Evolutionary conservation across 2,113 vertebrate genomes (phyloP).

Genomic region (Platichthys stellatus): DNA sequence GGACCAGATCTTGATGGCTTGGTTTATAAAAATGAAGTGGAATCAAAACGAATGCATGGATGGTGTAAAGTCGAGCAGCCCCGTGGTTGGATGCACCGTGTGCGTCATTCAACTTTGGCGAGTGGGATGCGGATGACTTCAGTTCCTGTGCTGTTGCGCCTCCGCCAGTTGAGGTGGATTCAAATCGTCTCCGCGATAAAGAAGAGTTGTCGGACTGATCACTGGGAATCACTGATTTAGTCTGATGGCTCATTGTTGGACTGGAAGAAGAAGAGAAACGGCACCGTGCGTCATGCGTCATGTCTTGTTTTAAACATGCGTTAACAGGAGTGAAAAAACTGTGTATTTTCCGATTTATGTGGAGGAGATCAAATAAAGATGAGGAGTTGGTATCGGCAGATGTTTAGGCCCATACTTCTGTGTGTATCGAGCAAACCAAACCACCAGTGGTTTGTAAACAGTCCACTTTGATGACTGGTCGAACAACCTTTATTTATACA

Average conservation of each 20-base stretch:
- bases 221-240: constrained; percentile 36
- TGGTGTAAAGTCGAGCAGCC: background rate
- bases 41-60: background rate
- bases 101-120: background rate
- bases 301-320: background rate
- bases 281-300: background rate
- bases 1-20: constrained; percentile 62
- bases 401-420: background rate
- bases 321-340: background rate
- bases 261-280: background rate
- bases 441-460: background rate
- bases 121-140: constrained; percentile 12
- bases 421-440: background rate
- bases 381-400: background rate
- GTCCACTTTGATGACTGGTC: background rate
- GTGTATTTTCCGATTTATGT: background rate
- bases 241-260: constrained; percentile 26
- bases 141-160: background rate
- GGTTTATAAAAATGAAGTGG: background rate
- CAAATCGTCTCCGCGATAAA: background rate
- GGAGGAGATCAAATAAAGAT: constrained; percentile 7
- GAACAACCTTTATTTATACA: constrained; percentile 34
- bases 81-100: background rate
- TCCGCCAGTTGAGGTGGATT: background rate
- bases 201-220: constrained; percentile 1